Base-by-base conservation (phyloP, 2,113 vertebrate species). In the Excalfactoria chinensis region DNA sequence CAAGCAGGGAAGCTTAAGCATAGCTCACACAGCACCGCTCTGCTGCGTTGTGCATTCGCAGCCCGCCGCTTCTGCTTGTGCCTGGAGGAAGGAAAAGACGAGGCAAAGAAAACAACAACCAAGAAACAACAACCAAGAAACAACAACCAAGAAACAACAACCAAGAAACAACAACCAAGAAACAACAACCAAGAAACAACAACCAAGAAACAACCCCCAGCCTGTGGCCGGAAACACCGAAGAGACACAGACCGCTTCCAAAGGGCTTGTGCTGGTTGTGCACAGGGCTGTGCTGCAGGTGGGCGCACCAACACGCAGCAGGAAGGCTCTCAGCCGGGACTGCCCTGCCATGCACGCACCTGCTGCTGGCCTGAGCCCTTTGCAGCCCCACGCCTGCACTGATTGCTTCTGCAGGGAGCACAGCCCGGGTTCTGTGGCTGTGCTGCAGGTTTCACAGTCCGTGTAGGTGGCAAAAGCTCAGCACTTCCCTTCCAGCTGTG, bases 401-500 rank as follows among this genome's bases (percentile, higher is more conserved):
- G 6, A 2, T 49, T 12, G 71, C 77, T 37, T 48, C 83, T n/a
- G 74, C 60, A 2, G 5, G 72, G 37, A 34, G 43, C 69, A 5
- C 69, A 28, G 83, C 71, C 88, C 2, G 3, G 53, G 35, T 22
- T 7, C 75, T 69, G 0, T 9, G 0, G 15, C 30, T 15, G 28
- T 53, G 73, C 71, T 11, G 11, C 20, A 3, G 40, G 67, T 46
- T n/a, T 21, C 3, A 30, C 1, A 18, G 44, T 20, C 66, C 10
- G 0, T 30, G 49, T 26, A 55, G 8, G 56, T 60, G 78, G 91
- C 77, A 8, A 90, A 8, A 90, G 90, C 84, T 92, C 86, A 77
- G 89, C 91, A 55, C 89, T 64, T 69, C 70, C 76, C 93, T 94
- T 90, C 71, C 76, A 90, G 93, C 91, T 89, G 56, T 53, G 22